Conservation (phyloP, 2,113 vertebrate species). For the Pundamilia nyererei region DNA sequence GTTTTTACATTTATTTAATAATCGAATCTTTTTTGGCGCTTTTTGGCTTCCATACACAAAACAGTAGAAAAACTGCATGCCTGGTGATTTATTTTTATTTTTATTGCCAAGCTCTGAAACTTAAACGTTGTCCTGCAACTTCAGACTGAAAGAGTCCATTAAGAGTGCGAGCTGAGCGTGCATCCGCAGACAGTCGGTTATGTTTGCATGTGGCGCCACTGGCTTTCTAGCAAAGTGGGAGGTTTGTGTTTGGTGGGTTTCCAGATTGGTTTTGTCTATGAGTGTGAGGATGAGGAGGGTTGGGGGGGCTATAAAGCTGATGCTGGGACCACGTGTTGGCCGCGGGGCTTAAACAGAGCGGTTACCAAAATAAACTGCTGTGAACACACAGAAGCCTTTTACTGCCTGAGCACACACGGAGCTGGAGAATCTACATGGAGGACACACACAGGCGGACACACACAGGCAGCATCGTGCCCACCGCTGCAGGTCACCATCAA, state of each 20-base stretch:
- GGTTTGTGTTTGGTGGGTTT: neutral
- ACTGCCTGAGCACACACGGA: neutral
- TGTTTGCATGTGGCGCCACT: neutral
- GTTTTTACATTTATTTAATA: neutral
- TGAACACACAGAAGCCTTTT: neutral
- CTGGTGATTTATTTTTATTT: rapidly evolving
- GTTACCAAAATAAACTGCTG: constrained; percentile 15
- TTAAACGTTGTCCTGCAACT: neutral
- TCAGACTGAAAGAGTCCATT: neutral
- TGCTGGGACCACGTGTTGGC: neutral
- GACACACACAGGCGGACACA: neutral
- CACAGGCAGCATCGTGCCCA: neutral
- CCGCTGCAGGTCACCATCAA: constrained; percentile 18
- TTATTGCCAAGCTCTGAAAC: neutral
- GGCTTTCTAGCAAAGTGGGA: neutral
- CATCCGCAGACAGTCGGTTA: neutral
- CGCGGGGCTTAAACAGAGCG: neutral
- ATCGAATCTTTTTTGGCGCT: rapidly evolving
- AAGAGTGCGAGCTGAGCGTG: neutral
- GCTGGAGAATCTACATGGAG: neutral
- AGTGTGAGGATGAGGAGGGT: neutral
- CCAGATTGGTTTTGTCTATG: neutral
- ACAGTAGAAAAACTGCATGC: neutral
- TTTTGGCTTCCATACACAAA: neutral
- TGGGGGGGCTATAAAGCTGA: neutral